Base-by-base conservation (phyloP, 2,113 vertebrate genomes). In the Xiphophorus maculatus region DNA sequence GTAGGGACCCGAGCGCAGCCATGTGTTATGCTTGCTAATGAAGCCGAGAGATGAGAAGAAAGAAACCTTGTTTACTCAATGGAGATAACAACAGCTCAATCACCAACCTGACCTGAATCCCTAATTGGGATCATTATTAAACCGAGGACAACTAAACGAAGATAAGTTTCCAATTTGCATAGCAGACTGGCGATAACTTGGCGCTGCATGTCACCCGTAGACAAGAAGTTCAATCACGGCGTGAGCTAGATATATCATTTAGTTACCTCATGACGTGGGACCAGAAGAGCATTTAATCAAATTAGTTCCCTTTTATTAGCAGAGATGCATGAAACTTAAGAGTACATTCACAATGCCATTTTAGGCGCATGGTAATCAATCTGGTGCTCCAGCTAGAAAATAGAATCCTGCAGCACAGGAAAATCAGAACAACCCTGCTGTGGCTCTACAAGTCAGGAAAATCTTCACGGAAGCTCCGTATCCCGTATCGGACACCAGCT, bases 11-110 rank as follows among this genome's bases (percentile, higher is more conserved):
- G 80, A 84, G 87, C 61, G 83, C 71, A 66, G 83, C 83, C 60
- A 12, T 81, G 84, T 85, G 85, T 74, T 73, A 27, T 79, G 89
- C 83, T 90, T 92, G 90, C 88, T 92, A 94, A 94, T 92, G 91
- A 91, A 92, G 89, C 82, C 12, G n/a, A 63, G 64, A 66, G 76
- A 74, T 69, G 86, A 60, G 83, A 87, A 92, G 84, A 91, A 87
- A 88, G 85, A 87, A 77, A 89, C 83, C 88, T 89, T 93, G 93
- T 93, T 94, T 93, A 92, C 87, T 88, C 89, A 79, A 78, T 76
- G 75, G 76, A 81, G 90, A 93, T 93, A 94, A 91, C 90, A 92
- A 90, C 86, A 86, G 84, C 92, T 92, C 86, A 90, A 91, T 90
- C 91, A 84, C 76, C 81, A 66, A 77, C 85, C 84, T 88, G 92